Base-by-base conservation (phyloP, 2,888 invertebrate genomes). In the Maniola hyperantus region DNA sequence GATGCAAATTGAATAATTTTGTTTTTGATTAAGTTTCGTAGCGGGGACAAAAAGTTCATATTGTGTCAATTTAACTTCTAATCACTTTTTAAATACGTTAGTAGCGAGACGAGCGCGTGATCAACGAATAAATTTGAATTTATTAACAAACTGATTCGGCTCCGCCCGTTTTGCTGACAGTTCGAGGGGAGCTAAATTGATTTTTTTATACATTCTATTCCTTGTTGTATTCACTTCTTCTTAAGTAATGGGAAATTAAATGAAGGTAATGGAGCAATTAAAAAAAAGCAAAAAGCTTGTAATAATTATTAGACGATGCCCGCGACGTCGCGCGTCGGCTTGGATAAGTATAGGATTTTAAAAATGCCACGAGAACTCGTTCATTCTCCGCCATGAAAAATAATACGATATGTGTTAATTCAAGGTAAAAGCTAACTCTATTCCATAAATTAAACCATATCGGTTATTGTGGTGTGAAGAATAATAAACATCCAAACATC, bases 11-110 rank as follows among this genome's bases (percentile, higher is more conserved):
- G 84, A 87, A 90, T 91, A 88, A 89, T 88, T 84, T 81, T 78
- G 82, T 83, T 85, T 85, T 82, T 85, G 83, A 90, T 89, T 88
- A 89, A 82, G 78, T 75, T 73, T 71, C 78, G 78, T 71, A 75
- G 79, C 77, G 78, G 79, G 81, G 79, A 89, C 88, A 91, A 91
- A 91, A 91, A 92, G 86, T 91, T 90, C 89, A 86, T 91, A 91
- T 89, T 91, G 91, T 92, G 91, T 90, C 92, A 92, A 91, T 92
- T 88, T 87, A 87, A 91, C 84, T 90, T 91, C 87, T 92, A 92
- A 92, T 91, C 90, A 90, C 90, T 92, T 92, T 92, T 91, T 91
- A 91, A 92, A 91, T 85, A 80, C 89, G 89, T 92, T 92, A 91
- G 88, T 77, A 81, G 77, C 78, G 83, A 85, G 84, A 84, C 82